These are phyloP conservation scores for Paramormyrops kingsleyae DNA, from an alignment of 2,113 vertebrate genomes.

Conservation along the genomic window DNA sequence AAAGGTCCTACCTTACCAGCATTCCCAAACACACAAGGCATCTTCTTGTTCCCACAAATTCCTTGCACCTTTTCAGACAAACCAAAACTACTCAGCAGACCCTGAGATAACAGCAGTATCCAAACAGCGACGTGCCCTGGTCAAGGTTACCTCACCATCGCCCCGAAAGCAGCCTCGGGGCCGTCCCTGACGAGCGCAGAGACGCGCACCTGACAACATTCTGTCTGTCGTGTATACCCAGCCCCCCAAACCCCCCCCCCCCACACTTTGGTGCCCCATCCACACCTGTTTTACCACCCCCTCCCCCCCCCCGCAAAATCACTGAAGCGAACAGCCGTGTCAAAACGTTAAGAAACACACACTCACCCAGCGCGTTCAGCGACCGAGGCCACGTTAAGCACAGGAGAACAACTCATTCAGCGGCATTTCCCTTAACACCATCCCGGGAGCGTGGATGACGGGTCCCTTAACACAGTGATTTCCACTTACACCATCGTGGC, in stretches of 20 bases:
- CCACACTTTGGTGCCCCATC: neutral
- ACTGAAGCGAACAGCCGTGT: constrained; percentile 14
- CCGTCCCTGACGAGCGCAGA: neutral
- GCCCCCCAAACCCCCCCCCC: neutral
- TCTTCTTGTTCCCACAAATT: constrained; percentile 66
- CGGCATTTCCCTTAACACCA: constrained; percentile 16
- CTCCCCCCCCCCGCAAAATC: neutral
- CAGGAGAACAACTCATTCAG: neutral
- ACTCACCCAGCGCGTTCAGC: neutral
- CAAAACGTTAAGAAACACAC: neutral
- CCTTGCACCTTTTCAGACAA: constrained; percentile 59
- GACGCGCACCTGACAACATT: neutral
- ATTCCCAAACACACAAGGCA: constrained; percentile 54
- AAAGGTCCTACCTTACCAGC: constrained; percentile 69
- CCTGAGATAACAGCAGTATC: constrained; percentile 69
- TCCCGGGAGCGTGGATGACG: constrained; percentile 23
- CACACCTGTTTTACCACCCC: neutral
- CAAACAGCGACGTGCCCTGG: constrained; percentile 77
- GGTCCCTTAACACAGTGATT: neutral
- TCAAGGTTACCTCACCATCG: constrained; percentile 88
- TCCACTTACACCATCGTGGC: neutral
- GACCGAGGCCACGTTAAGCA: constrained; percentile 8
- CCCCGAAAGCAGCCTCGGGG: neutral
- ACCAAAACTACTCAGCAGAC: constrained; percentile 65
- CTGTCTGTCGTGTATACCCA: neutral